Evolutionary conservation across 2,888 invertebrate species (phyloP), one percentile per base, ranked within the genome.

Genomic region (Augochlorella aurata): DNA sequence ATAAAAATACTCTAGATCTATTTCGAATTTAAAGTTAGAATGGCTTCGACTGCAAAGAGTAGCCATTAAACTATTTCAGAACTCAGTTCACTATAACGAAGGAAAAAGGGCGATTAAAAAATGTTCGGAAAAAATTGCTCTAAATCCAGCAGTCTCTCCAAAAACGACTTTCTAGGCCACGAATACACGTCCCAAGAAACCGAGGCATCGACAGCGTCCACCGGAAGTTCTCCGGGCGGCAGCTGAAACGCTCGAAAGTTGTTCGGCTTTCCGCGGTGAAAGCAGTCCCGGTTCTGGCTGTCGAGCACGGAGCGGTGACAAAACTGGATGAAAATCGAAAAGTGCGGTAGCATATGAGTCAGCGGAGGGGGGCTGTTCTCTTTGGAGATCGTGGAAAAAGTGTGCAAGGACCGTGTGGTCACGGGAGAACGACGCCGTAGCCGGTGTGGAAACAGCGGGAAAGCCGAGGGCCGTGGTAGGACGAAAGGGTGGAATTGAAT

Each of bases 401-500:
- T 21, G 75, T 58, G 47, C n/a, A 52, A 47, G 45, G 45, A 47
- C n/a, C 47, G 38, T 29, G 65, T 2, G 50, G 38, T 29, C 12
- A 45, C 7, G 14, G 54, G 38, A 5, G 24, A 29, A 10, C 45
- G 73, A 44, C 38, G 38, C 38, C 38, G 38, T 38, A 50, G 24
- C 49, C 29, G 61, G 29, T 47, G 45, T n/a, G 65, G 54, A 74
- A 67, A 63, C 52, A 66, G 21, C 21, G 18, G 12, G 50, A n/a
- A 47, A 65, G 29, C n/a, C 50, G 63, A 7, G 21, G 45, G 58
- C 5, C 45, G 54, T 44, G 58, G 47, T n/a, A 21, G 49, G 61
- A 12, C 58, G 63, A 74, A 74, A 58, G 79, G 63, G 49, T 45
- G 49, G 75, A 89, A 85, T 83, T 82, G 72, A 81, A 85, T 87